Base-by-base conservation (phyloP, 92 coral and sea anemone genomes). In the Muricea muricata region DNA sequence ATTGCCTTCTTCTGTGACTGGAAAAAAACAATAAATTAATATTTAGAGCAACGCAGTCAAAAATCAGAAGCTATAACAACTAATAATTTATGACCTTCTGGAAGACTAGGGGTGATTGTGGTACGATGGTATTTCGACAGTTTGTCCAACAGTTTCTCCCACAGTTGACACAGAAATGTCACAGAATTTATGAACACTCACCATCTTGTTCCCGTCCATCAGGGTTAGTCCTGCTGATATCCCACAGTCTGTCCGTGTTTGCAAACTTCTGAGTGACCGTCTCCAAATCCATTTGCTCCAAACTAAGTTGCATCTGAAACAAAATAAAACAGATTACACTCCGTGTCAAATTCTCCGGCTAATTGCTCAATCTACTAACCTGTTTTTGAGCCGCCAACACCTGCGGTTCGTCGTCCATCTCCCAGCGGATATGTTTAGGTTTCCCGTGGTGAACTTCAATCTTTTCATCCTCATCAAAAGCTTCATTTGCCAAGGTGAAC, bases 341-440 rank as follows among this genome's bases (percentile, higher is more conserved):
- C 67, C 2, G n/a, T 18, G 21, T 17, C 8, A 9, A 13, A 14
- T 23, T 11, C 0, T 37, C 24, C 23, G 15, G 26, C 9, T 0
- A 11, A 17, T 7, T 15, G 4, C 8, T 7, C 72, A 29, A 25
- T 14, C 14, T 28, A 23, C 37, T 4, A 24, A 78, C 83, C 71
- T 78, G 71, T 57, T 78, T 11, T 45, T 60, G 42, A 1, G 45
- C n/a, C 15, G 47, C 33, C 21, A 34, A 8, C 48, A 45, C 58
- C 65, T 17, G 69, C 40, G 46, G 32, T 18, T 25, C 80, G 14
- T 85, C 89, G 17, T 60, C 74, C 71, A 69, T 87, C 82, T 87
- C 87, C 98, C 98, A 94, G 6, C 95, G 92, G 76, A 92, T 83
- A 34, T 86, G 89, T 75, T 82, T 90, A 2, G 88, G 87, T 81